Base-by-base conservation (phyloP, 2,888 invertebrate species). In the Calliopum simillimum region DNA sequence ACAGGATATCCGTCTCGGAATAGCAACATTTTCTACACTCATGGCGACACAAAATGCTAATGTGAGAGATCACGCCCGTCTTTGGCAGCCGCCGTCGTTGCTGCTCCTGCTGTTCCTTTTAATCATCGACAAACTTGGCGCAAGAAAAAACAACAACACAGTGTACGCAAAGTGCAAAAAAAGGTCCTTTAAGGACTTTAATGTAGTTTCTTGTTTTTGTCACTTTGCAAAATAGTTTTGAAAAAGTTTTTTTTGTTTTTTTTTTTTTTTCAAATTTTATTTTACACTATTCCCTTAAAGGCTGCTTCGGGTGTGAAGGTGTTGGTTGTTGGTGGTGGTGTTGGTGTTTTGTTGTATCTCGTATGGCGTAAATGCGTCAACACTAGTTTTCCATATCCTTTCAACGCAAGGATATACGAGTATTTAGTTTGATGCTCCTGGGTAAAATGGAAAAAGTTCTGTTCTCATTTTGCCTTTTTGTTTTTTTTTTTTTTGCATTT, bases 1-100 rank as follows among this genome's bases (percentile, higher is more conserved):
- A 81, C 76, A 81, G 83, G 81, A 82, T 82, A 82, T 82, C 83
- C 82, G 79, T 75, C 77, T 78, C 83, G 82, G 82, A 82, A 82
- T 79, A 77, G 77, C 77, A 80, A 80, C 81, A 82, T 83, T 82
- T 82, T 80, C 81, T 80, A 81, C 80, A 75, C 72, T 76, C 72
- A 72, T 75, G 76, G 69, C 75, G 70, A 61, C 64, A 65, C 74
- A 58, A 61, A 63, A 63, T 67, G 69, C 72, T 72, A 71, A 71
- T 71, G 71, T 58, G 68, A n/a, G n/a, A n/a, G n/a, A 19, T 68
- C 33, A 19, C 71, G 56, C 41, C 12, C 16, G 25, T 33, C 46
- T 41, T 44, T 47, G 14, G 25, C 25, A 11, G 19, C n/a, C 21
- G 6, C 53, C 53, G 12, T 12, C 19, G 51, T 6, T n/a, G 13